Conservation (phyloP, 2,888 invertebrate species). For the Amphipyra berbera region DNA sequence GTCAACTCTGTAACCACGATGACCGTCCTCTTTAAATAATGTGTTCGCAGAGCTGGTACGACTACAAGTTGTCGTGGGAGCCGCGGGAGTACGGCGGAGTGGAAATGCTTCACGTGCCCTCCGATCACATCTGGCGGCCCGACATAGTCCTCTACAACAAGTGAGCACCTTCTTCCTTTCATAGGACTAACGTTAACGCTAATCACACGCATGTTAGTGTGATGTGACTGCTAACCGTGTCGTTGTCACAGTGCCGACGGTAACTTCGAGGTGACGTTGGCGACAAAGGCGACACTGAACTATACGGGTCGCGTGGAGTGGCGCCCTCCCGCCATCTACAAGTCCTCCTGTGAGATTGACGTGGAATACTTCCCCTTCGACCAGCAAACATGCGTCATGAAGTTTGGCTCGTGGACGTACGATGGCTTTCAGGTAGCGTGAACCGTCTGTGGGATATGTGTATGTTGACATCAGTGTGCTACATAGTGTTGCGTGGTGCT, state of each 20-base stretch:
- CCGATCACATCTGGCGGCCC: slow-evolving; percentile 98
- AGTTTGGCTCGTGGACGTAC: slow-evolving; percentile 98
- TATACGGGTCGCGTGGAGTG: slow-evolving; percentile 97
- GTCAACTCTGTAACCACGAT: not conserved
- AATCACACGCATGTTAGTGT: too few relatives aligned
- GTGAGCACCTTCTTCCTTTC: slow-evolving; percentile 86
- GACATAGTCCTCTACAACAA: slow-evolving; percentile 98
- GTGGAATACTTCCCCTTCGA: slow-evolving; percentile 98
- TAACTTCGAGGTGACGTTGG: slow-evolving; percentile 97
- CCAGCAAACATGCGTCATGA: slow-evolving; percentile 97
- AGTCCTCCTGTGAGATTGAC: slow-evolving; percentile 97
- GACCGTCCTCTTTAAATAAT: not conserved
- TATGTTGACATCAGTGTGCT: not conserved
- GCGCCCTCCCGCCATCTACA: slow-evolving; percentile 99
- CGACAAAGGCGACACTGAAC: slow-evolving; percentile 97
- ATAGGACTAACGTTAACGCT: not conserved
- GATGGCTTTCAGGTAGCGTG: slow-evolving; percentile 96
- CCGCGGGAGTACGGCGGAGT: slow-evolving; percentile 98
- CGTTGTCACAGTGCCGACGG: slow-evolving; percentile 94
- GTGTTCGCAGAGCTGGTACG: slow-evolving; percentile 95
- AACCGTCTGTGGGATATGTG: too few relatives aligned
- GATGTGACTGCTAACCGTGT: slow-evolving; percentile 7
- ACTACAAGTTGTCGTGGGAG: slow-evolving; percentile 98
- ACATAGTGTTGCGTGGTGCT: slow-evolving; percentile 2
- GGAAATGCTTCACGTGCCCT: slow-evolving; percentile 98